These are phyloP conservation scores for Coranthus polyacanthus DNA, from an alignment of 2,797 vertebrate genomes.

Conservation along the genomic window DNA sequence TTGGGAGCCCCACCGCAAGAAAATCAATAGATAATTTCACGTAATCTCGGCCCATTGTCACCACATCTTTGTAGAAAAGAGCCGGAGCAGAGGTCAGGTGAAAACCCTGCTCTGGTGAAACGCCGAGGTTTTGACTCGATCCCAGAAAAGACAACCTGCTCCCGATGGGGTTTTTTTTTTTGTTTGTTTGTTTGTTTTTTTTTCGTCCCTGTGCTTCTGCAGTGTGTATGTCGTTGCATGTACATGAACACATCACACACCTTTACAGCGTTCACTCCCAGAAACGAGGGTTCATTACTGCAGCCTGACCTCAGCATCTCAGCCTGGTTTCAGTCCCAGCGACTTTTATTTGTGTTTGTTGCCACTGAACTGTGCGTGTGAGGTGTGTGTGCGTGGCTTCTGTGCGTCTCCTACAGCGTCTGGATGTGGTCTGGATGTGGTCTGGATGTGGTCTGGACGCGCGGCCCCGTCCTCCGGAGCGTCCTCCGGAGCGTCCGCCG, in stretches of 20 bases:
- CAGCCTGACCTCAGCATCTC: slow-evolving; percentile 84
- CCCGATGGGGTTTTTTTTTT: too few species aligned
- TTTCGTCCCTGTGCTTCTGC: slow-evolving; percentile 18
- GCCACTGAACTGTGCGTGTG: slow-evolving; percentile 38
- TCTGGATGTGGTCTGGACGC: background rate
- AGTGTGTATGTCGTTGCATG: slow-evolving; percentile 7
- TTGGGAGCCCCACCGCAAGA: too few species aligned
- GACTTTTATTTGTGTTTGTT: slow-evolving; percentile 49
- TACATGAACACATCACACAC: slow-evolving; percentile 27
- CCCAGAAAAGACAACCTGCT: too few species aligned
- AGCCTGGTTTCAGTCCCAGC: slow-evolving; percentile 57
- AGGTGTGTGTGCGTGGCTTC: slow-evolving; percentile 24
- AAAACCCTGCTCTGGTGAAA: slow-evolving; percentile 4
- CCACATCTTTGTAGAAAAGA: too few species aligned
- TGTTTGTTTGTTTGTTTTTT: background rate
- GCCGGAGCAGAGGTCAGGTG: background rate
- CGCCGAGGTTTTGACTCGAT: slow-evolving; percentile 41
- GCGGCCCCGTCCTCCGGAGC: slow-evolving; percentile 22
- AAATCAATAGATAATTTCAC: too few species aligned
- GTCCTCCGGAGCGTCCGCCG: slow-evolving; percentile 23
- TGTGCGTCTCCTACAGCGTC: slow-evolving; percentile 2
- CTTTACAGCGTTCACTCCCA: slow-evolving; percentile 78
- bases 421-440: too few species aligned
- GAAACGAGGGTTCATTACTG: slow-evolving; percentile 88
- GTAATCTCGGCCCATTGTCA: too few species aligned